Base-by-base conservation (phyloP, 2,797 vertebrate genomes). In the Zenarchopterus dispar region DNA sequence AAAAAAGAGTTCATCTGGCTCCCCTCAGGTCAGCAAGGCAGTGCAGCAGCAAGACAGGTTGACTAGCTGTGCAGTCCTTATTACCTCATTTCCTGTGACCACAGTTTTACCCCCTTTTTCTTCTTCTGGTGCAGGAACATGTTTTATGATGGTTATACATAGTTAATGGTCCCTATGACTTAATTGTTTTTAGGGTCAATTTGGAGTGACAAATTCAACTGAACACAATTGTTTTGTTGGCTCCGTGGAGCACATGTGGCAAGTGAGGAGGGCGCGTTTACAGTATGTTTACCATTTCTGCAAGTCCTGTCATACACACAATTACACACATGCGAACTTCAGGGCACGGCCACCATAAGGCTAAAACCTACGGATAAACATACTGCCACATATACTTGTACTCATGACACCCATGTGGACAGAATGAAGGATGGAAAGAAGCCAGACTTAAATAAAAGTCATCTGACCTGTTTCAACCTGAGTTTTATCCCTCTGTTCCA, bases 1-100 rank as follows among this genome's bases (percentile, higher is more conserved):
- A 67, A 69, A 63, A 74, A 85, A 75, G 62, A 68, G 63, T 87
- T 89, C 85, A 86, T 85, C 81, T 87, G 87, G 86, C 87, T 87
- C 86, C 84, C 85, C 85, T 89, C 86, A 85, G 88, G 88, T 90
- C 88, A 89, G 80, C 24, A 42, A 78, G 69, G 82, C 85, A 62
- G 64, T 81, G 75, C 75, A 78, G 70, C 78, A 42, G 87, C 71
- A 83, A 84, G 88, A 83, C 88, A 88, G 90, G 90, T 91, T 90
- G 89, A 92, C 91, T 92, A 78, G 88, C 90, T 81, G 83, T 89
- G 82, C 80, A 90, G 82, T 88, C 84, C 85, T 91, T 92, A 92
- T 93, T 92, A 93, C 90, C 88, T 93, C 91, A 93, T 93, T 93
- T 93, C 90, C 91, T 92, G 85, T 93, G 90, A 91, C 91, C 92